Evolutionary conservation across 2,888 invertebrate species (phyloP).

Genomic region (Ormyrus labotus): DNA sequence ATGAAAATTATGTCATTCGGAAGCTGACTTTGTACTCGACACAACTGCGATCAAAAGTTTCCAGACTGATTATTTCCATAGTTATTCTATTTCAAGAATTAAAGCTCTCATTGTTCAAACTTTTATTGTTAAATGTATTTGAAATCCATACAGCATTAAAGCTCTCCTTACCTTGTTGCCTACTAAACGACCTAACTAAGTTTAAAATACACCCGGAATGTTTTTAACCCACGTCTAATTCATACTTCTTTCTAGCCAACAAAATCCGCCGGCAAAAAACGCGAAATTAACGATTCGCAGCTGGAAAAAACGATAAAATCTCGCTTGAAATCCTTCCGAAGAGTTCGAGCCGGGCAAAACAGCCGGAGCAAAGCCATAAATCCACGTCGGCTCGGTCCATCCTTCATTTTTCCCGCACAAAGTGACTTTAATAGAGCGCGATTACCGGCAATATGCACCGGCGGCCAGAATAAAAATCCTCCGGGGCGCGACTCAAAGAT

Average conservation of each 20-base stretch:
- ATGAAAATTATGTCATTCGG: constrained; percentile 25
- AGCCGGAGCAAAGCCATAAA: constrained; percentile 2
- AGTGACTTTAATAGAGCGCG: constrained; percentile 22
- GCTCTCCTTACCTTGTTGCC: too few species aligned
- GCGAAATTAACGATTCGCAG: neutral
- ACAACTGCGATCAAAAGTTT: constrained; percentile 23
- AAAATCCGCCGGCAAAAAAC: neutral
- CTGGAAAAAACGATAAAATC: neutral
- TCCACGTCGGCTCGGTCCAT: neutral
- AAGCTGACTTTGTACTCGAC: constrained; percentile 2
- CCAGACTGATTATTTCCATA: constrained; percentile 20
- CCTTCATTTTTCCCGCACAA: constrained; percentile 21
- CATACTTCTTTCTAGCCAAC: neutral
- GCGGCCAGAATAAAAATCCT: neutral
- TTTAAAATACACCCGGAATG: neutral
- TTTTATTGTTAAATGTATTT: neutral
- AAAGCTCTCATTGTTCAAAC: constrained; percentile 2
- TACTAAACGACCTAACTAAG: too few species aligned
- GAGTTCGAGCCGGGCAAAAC: neutral
- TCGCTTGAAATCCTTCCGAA: neutral
- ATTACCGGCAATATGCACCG: constrained; percentile 1
- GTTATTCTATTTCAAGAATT: neutral
- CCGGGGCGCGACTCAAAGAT: neutral
- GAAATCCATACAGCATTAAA: neutral
- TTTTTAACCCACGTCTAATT: neutral